Evolutionary conservation across 2,113 vertebrate species (phyloP).

Genomic region (Rana temporaria): DNA sequence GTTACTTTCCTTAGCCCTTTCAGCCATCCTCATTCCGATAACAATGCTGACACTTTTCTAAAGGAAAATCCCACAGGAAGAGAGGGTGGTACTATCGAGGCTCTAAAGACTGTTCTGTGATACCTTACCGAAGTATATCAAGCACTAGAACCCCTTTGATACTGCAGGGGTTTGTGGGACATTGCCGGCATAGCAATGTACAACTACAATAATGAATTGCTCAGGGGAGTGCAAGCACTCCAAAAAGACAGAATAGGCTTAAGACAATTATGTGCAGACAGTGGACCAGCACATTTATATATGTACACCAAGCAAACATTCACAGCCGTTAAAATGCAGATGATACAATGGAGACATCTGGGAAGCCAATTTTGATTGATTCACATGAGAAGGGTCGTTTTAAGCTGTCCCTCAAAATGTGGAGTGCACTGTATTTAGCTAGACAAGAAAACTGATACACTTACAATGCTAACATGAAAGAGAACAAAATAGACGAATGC

Average conservation of each 20-base stretch:
- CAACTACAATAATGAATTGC: conserved; percentile 34
- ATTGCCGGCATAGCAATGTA: conserved; percentile 14
- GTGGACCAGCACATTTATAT: conserved; percentile 33
- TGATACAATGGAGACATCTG: conserved; percentile 31
- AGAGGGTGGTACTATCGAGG: conserved; percentile 20
- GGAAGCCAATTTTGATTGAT: conserved; percentile 20
- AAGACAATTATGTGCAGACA: conserved; percentile 9
- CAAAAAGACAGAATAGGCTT: conserved; percentile 6
- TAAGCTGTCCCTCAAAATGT: conserved; percentile 24
- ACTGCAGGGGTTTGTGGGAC: conserved; percentile 26
- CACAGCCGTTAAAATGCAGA: conserved; percentile 18
- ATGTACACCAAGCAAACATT: conserved; percentile 28
- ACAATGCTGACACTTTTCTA: conserved; percentile 27
- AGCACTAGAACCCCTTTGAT: background rate
- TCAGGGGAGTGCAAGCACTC: conserved; percentile 44
- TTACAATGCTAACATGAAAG: background rate
- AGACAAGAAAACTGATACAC: background rate
- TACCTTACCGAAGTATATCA: conserved; percentile 25
- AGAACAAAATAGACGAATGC: conserved; percentile 10
- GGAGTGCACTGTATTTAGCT: conserved; percentile 29
- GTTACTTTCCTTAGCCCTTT: conserved; percentile 26
- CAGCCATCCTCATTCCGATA: conserved; percentile 39
- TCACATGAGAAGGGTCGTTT: conserved; percentile 2
- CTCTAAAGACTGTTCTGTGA: conserved; percentile 45
- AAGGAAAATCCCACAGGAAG: conserved; percentile 41